These are phyloP conservation scores for Zeuzera pyrina DNA, from an alignment of 2,888 invertebrate genomes.

Conservation along the genomic window DNA sequence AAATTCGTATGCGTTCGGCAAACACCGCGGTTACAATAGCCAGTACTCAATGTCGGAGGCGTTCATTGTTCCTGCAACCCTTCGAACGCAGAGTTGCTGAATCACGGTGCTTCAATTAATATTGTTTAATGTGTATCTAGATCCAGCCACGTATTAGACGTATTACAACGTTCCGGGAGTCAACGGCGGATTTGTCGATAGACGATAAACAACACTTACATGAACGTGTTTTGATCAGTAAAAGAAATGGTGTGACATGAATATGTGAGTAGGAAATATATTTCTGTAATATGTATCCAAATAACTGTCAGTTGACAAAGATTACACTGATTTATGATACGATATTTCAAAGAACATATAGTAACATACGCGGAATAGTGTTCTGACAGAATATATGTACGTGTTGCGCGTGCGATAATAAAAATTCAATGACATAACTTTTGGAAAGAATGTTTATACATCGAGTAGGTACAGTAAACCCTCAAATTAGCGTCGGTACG, in stretches of 20 bases:
- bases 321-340: slow-evolving; percentile 39
- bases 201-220: slow-evolving; percentile 32
- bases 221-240: slow-evolving; percentile 27
- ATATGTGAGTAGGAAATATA: slow-evolving; percentile 38
- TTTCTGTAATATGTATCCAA: slow-evolving; percentile 32
- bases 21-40: slow-evolving; percentile 22
- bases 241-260: slow-evolving; percentile 40
- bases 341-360: too few relatives aligned
- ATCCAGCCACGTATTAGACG: slow-evolving; percentile 52
- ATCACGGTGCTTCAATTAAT: slow-evolving; percentile 62
- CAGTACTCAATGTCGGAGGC: slow-evolving; percentile 19
- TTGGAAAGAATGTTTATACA: slow-evolving; percentile 54
- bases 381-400: too few relatives aligned
- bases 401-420: too few relatives aligned
- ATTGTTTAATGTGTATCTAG: slow-evolving; percentile 60
- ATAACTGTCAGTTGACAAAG: slow-evolving; percentile 35
- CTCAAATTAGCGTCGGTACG: slow-evolving; percentile 63
- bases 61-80: slow-evolving; percentile 49
- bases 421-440: slow-evolving; percentile 43
- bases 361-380: too few relatives aligned
- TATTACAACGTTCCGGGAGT: slow-evolving; percentile 49
- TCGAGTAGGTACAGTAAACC: slow-evolving; percentile 53
- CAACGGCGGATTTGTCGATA: slow-evolving; percentile 43
- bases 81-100: slow-evolving; percentile 40
- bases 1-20: slow-evolving; percentile 28